A percentile compares a stretch with the other conserved stretches of the same genome.
Conservation (phyloP, 92 coral and sea anemone genomes). For the Porites cylindrica region DNA sequence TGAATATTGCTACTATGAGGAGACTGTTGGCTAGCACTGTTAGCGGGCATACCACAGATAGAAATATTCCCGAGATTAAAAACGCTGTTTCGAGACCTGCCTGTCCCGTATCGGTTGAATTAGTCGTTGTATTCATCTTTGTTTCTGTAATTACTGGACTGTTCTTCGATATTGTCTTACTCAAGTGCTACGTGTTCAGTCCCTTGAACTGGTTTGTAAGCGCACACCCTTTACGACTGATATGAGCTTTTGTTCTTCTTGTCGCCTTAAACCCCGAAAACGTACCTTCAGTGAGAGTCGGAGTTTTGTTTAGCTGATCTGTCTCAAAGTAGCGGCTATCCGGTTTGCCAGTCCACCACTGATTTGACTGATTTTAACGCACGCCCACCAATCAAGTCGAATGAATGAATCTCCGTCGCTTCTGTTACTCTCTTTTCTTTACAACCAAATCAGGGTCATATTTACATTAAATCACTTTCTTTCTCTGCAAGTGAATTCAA, state of each 20-base stretch:
- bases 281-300: not conserved
- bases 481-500: not conserved
- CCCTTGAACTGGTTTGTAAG: not conserved
- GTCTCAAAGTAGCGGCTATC: too few relatives aligned
- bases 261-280: not conserved
- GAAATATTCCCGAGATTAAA: slow-evolving; percentile 56
- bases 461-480: not conserved
- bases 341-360: too few relatives aligned
- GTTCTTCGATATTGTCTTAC: not conserved
- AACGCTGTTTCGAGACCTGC: slow-evolving; percentile 14
- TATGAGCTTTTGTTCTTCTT: not conserved
- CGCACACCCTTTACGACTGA: not conserved
- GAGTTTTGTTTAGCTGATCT: not conserved
- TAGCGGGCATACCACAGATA: slow-evolving; percentile 66
- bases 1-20: slow-evolving; percentile 66
- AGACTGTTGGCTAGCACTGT: slow-evolving; percentile 63
- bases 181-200: not conserved
- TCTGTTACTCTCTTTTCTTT: too few relatives aligned
- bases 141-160: not conserved
- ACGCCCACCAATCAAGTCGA: too few relatives aligned
- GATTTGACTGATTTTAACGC: too few relatives aligned
- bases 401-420: too few relatives aligned
- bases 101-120: not conserved
- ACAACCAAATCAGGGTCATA: too few relatives aligned
- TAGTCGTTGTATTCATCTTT: slow-evolving; percentile 25